Evolutionary conservation across 2,113 vertebrate species (phyloP), one percentile per base, ranked within the genome.

Genomic region (Anguilla rostrata): DNA sequence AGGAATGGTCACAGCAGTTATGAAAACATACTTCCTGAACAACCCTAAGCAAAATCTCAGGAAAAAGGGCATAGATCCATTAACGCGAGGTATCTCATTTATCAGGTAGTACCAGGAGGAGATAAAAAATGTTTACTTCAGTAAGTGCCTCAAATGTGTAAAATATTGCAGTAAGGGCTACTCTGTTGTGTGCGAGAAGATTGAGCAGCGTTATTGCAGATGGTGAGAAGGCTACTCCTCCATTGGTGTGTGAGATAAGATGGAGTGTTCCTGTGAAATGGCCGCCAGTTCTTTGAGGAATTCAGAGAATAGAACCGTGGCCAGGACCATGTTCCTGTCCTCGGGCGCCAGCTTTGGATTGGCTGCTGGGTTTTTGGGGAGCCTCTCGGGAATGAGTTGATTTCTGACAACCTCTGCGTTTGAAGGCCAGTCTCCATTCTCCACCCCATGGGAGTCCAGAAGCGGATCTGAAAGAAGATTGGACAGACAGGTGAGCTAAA

Each of bases 201-300:
- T 95, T 87, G 98, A 97, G 95, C 3, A 34, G 26, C 34, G 82
- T 57, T 29, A 26, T 57, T 49, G 0, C 11, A 26, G 22, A 3
- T 0, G n/a, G 49, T 87, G 83, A 87, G 81, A 91, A 93, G 0
- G 29, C 43, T 95, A 96, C 91, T 97, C 97, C 56, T 96, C 96
- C 90, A 96, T 93, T 89, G 96, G 86, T 92, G 95, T 95, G 94
- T 96, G 96, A 81, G 96, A 97, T 83, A 98, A 93, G 89, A 99
- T 95, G 87, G 98, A 97, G 95, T 99, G 98, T 89, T 99, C 98
- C 90, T 99, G 98, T 60, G 97, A 96, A 78, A 99, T 93, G 85
- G 98, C 98, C 0, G 98, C 98, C 93, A 99, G 95, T 87, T 99
- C 98, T 95, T 99, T 99, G 84, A 99, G 95, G 93, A 99, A 99